A percentile compares a stretch with the other conserved stretches of the same genome.
Conservation (phyloP, 2,888 invertebrate species). For the Sacculina carcini region DNA sequence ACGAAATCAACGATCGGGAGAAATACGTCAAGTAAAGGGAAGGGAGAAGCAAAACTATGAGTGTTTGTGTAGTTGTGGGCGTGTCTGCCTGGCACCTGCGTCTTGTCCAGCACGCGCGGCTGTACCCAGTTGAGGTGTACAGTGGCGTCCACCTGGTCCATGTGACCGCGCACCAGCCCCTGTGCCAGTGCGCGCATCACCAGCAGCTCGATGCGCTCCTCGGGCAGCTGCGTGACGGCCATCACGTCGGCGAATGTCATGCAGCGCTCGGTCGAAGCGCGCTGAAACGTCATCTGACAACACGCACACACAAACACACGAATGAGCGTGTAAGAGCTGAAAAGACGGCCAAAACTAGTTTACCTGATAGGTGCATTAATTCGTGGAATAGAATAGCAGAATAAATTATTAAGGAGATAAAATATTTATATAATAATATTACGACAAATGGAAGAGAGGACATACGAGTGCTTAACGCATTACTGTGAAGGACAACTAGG, state of each 20-base stretch:
- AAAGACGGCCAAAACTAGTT: too few relatives aligned
- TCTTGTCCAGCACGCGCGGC: slow-evolving; percentile 43
- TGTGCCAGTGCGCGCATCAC: slow-evolving; percentile 95
- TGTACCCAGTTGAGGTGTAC: slow-evolving; percentile 66
- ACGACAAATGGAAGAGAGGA: not conserved
- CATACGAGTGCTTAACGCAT: not conserved
- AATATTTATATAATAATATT: slow-evolving; percentile 2
- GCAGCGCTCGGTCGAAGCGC: slow-evolving; percentile 59
- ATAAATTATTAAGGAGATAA: too few relatives aligned
- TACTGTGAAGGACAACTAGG: not conserved
- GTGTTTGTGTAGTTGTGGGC: not conserved
- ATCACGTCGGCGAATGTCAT: slow-evolving; percentile 76
- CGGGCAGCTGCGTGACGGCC: slow-evolving; percentile 17
- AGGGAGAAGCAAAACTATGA: not conserved
- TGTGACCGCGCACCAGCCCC: slow-evolving; percentile 72
- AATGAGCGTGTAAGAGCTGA: too few relatives aligned
- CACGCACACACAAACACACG: too few relatives aligned
- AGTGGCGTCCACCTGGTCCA: slow-evolving; percentile 47
- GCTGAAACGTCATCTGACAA: slow-evolving; percentile 70
- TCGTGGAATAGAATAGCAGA: too few relatives aligned
- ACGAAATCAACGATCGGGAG: too few relatives aligned
- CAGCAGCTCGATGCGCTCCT: slow-evolving; percentile 47
- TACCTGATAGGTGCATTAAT: too few relatives aligned
- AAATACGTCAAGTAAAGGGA: not conserved
- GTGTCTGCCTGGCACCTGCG: slow-evolving; percentile 24